A percentile compares a stretch with the other conserved stretches of the same genome.
Evolutionary conservation across 2,113 vertebrate species (phyloP).

Genomic region (Nothoprocta pentlandii): DNA sequence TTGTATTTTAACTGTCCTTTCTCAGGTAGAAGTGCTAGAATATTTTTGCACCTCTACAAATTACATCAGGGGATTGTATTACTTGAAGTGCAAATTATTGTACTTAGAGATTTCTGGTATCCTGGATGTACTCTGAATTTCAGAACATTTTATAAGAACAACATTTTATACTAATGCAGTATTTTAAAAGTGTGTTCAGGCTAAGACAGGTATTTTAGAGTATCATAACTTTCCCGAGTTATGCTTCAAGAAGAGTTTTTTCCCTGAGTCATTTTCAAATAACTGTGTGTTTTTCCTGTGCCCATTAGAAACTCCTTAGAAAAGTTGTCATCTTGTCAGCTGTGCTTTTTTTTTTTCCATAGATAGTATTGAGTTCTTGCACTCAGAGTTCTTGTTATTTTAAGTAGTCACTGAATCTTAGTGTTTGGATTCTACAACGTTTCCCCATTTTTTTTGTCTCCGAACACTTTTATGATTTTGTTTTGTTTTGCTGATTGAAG

Average conservation of each 20-base stretch:
- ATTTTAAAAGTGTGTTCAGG: background rate
- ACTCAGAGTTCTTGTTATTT: background rate
- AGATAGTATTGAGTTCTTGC: background rate
- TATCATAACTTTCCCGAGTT: background rate
- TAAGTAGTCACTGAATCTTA: background rate
- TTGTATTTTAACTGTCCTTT: background rate
- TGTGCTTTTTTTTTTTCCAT: background rate
- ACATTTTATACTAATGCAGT: background rate
- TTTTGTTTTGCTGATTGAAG: accelerated
- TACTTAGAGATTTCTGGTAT: background rate
- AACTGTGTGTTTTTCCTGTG: background rate
- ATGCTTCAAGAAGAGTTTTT: background rate
- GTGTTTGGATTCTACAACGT: background rate
- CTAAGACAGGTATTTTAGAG: background rate
- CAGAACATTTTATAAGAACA: background rate
- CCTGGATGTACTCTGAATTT: background rate
- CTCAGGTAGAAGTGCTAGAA: background rate
- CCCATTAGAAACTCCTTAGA: background rate
- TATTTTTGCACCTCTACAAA: background rate
- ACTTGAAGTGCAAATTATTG: background rate
- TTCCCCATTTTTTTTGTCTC: background rate
- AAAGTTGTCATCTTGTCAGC: background rate
- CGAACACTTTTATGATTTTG: background rate
- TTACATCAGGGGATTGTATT: background rate
- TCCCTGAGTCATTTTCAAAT: background rate